Evolutionary conservation across 2,888 invertebrate species (phyloP).

Genomic region (Lasioglossum zephyrum): DNA sequence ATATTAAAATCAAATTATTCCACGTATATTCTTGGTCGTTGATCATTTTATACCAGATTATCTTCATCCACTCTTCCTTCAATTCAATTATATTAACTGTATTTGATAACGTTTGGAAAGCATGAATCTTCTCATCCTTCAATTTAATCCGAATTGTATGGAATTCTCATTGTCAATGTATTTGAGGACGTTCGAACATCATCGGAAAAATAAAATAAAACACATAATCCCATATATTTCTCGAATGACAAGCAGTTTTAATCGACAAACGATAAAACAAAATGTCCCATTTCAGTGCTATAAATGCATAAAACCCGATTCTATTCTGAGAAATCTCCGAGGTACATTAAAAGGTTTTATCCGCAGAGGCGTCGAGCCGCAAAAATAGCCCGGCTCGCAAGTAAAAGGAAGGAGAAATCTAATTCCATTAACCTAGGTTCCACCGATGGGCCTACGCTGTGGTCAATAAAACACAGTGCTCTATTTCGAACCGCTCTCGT

Average conservation of each 20-base stretch:
- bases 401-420: background rate
- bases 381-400: background rate
- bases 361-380: background rate
- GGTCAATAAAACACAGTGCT: background rate
- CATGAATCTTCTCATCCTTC: too few species aligned
- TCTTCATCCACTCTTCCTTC: too few species aligned
- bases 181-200: too few species aligned
- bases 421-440: slow-evolving; percentile 4
- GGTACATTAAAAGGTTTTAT: background rate
- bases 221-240: too few species aligned
- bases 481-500: slow-evolving; percentile 15
- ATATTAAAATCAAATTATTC: too few species aligned
- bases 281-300: background rate
- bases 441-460: background rate
- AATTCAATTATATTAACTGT: too few species aligned
- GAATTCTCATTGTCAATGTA: too few species aligned
- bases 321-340: background rate
- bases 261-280: background rate
- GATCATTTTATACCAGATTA: too few species aligned
- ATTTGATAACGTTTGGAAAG: too few species aligned
- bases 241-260: background rate
- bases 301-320: background rate
- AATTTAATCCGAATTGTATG: too few species aligned
- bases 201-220: too few species aligned
- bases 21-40: too few species aligned